Percentiles rank a stretch among this genome's conserved stretches.
These are phyloP conservation scores for Cetonia aurata DNA, from an alignment of 2,888 invertebrate species.

Conservation along the genomic window DNA sequence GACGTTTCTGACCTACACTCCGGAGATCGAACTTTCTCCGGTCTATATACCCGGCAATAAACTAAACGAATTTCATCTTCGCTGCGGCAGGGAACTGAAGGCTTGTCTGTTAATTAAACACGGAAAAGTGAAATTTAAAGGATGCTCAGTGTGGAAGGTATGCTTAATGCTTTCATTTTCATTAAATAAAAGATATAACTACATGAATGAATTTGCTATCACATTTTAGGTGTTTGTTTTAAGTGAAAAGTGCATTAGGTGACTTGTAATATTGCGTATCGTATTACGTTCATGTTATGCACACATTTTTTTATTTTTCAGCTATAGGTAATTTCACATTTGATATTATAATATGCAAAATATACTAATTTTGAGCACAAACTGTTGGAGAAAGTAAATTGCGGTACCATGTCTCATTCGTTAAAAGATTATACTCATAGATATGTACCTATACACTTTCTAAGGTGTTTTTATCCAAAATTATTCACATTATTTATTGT, in stretches of 20 bases:
- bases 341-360: neutral
- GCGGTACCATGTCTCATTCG: neutral
- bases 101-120: conserved; percentile 35
- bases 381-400: conserved; percentile 20
- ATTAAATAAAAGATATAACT: neutral
- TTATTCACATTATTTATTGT: no score
- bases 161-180: conserved; percentile 26
- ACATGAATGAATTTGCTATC: neutral
- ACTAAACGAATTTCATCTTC: conserved; percentile 29
- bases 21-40: conserved; percentile 34
- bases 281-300: neutral
- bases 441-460: no score
- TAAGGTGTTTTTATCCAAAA: no score
- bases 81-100: conserved; percentile 23
- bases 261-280: neutral
- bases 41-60: conserved; percentile 29
- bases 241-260: neutral
- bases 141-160: conserved; percentile 9
- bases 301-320: neutral
- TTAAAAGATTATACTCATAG: no score
- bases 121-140: conserved; percentile 38
- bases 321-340: neutral
- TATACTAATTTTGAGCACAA: neutral
- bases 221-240: neutral
- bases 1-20: conserved; percentile 28